phyloP scores from a whole-genome alignment of 2,113 vertebrate species.

The Mus pahari region DNA sequence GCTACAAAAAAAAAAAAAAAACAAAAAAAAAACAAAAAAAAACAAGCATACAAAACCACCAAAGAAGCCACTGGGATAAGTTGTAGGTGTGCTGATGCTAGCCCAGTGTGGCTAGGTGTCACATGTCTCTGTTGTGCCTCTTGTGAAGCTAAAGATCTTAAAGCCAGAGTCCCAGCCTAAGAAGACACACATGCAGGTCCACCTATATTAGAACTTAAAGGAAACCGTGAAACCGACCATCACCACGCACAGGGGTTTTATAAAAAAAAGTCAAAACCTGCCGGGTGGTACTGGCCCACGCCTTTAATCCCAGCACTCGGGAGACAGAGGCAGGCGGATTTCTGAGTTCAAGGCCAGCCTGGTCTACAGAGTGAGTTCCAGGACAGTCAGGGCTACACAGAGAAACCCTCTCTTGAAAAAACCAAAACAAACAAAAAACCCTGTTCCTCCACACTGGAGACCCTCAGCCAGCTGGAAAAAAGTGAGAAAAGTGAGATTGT shows the following conservation, averaged over 20 bases:
- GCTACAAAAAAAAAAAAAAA: neutral
- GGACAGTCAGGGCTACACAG: no score
- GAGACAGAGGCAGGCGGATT: no score
- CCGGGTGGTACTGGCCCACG: no score
- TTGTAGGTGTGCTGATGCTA: neutral
- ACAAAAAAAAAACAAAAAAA: neutral
- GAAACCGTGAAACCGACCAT: neutral
- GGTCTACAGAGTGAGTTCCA: no score
- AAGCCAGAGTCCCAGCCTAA: no score
- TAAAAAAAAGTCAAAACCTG: neutral
- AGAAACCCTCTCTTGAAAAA: no score
- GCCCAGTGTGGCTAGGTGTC: neutral
- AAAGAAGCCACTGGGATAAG: neutral
- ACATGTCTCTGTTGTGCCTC: neutral
- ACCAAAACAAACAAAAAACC: no score
- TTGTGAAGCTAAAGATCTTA: neutral
- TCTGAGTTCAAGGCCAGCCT: no score
- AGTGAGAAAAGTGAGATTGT: no score
- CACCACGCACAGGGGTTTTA: neutral
- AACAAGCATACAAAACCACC: no score
- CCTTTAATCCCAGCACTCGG: no score
- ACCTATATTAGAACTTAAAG: neutral
- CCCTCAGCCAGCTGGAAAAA: neutral
- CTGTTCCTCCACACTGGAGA: neutral
- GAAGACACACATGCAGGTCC: neutral